Base-by-base conservation (phyloP, 2,888 invertebrate species). In the Patella ulyssiponensis region DNA sequence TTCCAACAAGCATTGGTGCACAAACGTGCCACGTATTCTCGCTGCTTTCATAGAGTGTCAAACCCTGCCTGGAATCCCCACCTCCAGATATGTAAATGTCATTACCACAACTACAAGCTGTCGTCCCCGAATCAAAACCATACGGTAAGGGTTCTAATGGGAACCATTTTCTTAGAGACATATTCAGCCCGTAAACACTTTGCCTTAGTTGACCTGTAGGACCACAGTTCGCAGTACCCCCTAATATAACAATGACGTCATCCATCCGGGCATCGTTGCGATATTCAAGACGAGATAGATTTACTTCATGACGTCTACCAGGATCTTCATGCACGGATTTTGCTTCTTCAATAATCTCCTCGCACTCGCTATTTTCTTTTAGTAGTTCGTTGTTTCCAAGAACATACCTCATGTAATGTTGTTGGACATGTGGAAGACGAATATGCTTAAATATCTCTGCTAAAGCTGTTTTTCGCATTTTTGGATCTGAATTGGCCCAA, bases 391-490 rank as follows among this genome's bases (percentile, higher is more conserved):
- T 56, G n/a, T 71, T 76, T 20, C 71, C 58, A 15, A 76, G 53
- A 1, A 71, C 71, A 51, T 76, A 27, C n/a, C 44, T 76, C 53
- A 76, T 73, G 72, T 76, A 71, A 23, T 74, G 69, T 44, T 71
- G 56, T 17, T 71, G 76, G 56, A 79, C 71, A 51, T 78, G 71
- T 3, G 75, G 83, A n/a, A 86, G 78, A 71, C 82, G 79, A 53
- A 85, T 82, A 23, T 82, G 83, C 56, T 84, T 69, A 54, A 86
- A 83, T 14, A 86, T 80, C 44, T 85, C 83, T 4, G 81, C 78
- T 11, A 86, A 79, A 54, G 74, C 79, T 23, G 72, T 56, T 17
- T 80, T 83, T 33, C 84, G 73, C 9, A 75, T 70, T 17, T 79
- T 80, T 51, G 15, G 56, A 53, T 84, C 85, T 44, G 79, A 82